Evolutionary conservation across 2,113 vertebrate genomes (phyloP).

Genomic region (Diadophis punctatus): DNA sequence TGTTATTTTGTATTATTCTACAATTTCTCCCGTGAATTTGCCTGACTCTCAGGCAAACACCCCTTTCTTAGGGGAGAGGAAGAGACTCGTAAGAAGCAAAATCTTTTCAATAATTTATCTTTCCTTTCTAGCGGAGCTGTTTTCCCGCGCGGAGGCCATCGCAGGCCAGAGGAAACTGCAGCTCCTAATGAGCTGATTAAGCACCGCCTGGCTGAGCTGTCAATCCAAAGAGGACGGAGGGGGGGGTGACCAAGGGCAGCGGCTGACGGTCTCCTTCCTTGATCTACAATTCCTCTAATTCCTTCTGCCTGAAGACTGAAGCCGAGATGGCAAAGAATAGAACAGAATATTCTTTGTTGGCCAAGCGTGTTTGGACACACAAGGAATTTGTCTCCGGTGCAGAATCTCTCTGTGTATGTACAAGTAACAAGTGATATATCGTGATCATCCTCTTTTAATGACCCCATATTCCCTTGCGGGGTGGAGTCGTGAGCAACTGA

Average conservation of each 20-base stretch:
- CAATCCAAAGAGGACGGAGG: slow-evolving; percentile 14
- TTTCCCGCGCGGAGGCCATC: neutral
- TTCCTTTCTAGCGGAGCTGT: neutral
- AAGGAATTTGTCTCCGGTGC: no score
- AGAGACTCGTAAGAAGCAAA: neutral
- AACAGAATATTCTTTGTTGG: no score
- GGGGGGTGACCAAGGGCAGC: fast-evolving
- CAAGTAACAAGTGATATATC: no score
- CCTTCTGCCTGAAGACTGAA: neutral
- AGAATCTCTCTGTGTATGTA: no score
- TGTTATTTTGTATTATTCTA: neutral
- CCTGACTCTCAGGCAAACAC: neutral
- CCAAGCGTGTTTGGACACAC: no score
- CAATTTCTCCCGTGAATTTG: no score
- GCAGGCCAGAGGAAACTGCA: neutral
- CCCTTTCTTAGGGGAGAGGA: no score
- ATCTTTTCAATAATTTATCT: neutral
- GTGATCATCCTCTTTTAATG: no score
- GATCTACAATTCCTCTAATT: neutral
- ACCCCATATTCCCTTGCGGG: no score
- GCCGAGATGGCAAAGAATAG: neutral
- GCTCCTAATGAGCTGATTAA: slow-evolving; percentile 25
- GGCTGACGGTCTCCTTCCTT: neutral
- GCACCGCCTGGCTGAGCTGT: neutral
- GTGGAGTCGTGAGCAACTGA: no score